These are phyloP conservation scores for Neogobius melanostomus DNA, from an alignment of 2,113 vertebrate genomes.

Conservation along the genomic window DNA sequence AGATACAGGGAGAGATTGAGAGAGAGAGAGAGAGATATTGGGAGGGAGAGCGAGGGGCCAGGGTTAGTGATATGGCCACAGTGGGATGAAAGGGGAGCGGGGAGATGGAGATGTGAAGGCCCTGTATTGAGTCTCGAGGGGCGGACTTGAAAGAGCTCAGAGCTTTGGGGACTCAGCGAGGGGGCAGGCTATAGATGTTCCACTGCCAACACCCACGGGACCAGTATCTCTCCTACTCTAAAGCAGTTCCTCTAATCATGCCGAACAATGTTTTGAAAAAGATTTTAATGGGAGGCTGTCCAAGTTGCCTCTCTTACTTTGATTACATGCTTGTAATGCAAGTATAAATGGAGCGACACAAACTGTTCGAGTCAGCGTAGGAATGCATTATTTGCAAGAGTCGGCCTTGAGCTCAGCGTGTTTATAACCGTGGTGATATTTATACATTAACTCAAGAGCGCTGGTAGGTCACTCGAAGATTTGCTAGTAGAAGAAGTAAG, in stretches of 20 bases:
- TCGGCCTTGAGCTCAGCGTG: too few relatives aligned
- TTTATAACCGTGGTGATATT: too few relatives aligned
- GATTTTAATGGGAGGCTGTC: background rate
- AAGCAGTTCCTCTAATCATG: background rate
- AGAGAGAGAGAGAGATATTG: slow-evolving; percentile 1
- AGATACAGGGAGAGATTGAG: background rate
- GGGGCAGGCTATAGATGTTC: slow-evolving; percentile 38
- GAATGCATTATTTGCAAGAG: too few relatives aligned
- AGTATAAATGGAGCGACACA: background rate
- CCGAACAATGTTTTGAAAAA: background rate
- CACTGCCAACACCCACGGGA: slow-evolving; percentile 36
- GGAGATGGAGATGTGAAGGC: slow-evolving; percentile 52
- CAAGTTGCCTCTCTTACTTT: too few relatives aligned
- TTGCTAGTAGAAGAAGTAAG: too few relatives aligned
- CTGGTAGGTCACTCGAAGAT: too few relatives aligned
- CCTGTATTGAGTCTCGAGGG: slow-evolving; percentile 44
- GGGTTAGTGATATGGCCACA: slow-evolving; percentile 4
- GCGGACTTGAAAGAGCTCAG: slow-evolving; percentile 53
- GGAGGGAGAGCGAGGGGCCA: slow-evolving; percentile 19
- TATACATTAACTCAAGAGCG: too few relatives aligned
- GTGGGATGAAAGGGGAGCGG: slow-evolving; percentile 52
- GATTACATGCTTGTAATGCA: background rate
- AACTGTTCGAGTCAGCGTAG: too few relatives aligned
- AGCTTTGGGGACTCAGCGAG: slow-evolving; percentile 21
- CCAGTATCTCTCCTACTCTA: background rate